Base-by-base conservation (phyloP, 2,797 vertebrate genomes). In the Muscicapa comitata region DNA sequence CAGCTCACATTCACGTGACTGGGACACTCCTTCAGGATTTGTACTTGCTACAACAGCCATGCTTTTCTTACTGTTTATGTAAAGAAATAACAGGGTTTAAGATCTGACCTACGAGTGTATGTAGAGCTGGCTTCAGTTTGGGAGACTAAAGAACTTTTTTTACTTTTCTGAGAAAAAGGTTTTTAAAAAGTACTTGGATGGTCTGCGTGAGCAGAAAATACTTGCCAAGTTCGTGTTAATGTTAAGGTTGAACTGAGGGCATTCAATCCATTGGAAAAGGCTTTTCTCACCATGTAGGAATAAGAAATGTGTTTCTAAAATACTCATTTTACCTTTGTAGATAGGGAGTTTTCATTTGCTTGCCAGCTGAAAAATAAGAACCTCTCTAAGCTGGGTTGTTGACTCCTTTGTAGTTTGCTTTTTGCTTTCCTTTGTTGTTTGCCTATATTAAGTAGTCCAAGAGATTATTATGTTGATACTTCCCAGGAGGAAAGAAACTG, bases 401-500 rank as follows among this genome's bases (percentile, higher is more conserved):
- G 24, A n/a, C 42, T 86, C 24, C 54, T 91, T 80, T 86, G 57
- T 82, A 85, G 75, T 84, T 94, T 77, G 37, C 50, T n/a, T 67
- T 79, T 92, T 68, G 16, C 48, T 7, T 71, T 83, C 20, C 75
- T 87, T 91, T 47, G 19, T 90, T 92, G 47, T 61, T 66, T 81
- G 43, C 12, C 20, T 3, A 0, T 79, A n/a, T 84, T 90, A 80
- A 68, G 62, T 45, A 88, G 17, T 73, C 70, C 33, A 18, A 40
- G 61, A 80, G 72, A 61, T 83, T n/a, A 55, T 65, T 72, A 68
- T 58, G 38, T 83, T 93, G 82, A 66, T 96, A 20, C 12, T 63
- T 93, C 79, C 82, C 54, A 51, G 58, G 84, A 94, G 88, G 65
- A 84, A 84, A 79, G 61, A 65, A 62, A 35, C 58, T 94, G 66